Evolutionary conservation across 1,140 invertebrate species (phyloP), one percentile per base, ranked within the genome.

Genomic region (Diachasma alloeum): DNA sequence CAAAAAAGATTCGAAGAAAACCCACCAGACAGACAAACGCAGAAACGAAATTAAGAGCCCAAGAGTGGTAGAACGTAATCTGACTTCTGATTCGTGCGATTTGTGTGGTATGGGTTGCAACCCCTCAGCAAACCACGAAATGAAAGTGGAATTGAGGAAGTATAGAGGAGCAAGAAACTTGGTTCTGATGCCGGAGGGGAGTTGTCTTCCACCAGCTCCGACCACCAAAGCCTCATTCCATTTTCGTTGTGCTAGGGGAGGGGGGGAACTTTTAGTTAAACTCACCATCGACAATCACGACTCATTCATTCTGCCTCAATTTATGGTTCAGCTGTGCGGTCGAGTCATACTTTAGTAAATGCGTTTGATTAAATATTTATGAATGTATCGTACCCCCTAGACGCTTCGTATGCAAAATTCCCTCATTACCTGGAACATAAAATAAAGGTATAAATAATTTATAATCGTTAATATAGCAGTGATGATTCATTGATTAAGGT

Each of bases 221-320:
- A 31, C 59, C 36, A 37, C 31, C 2, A 68, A 15, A 39, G 22
- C 15, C 26, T 68, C 36, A 19, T 53, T 53, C 10, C 26, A 68
- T 1, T 68, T 31, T 68, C 36, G 26, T 17, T 68, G n/a, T 37
- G 31, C 31, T 31, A 31, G 31, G 39, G 39, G 36, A 4, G 26
- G 31, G 10, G 0, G 36, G 39, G 17, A 74, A 56, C 48, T 74
- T 74, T 74, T 42, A 1, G 17, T 37, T 39, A 39, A 78, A 79
- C 72, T 79, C 70, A 70, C 48, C 67, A 73, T 81, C 63, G 76
- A 79, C 81, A 78, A 82, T 81, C 79, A 76, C 78, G 24, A 76
- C 72, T 82, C 75, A 80, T 82, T 82, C 78, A 76, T 84, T 83
- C 53, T 56, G 56, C 63, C 79, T 66, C 56, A 39, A 68, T 68